Percentiles rank a stretch among this genome's conserved stretches.
Conservation (phyloP, 2,797 vertebrate species). For the Danio jaintianensis region DNA sequence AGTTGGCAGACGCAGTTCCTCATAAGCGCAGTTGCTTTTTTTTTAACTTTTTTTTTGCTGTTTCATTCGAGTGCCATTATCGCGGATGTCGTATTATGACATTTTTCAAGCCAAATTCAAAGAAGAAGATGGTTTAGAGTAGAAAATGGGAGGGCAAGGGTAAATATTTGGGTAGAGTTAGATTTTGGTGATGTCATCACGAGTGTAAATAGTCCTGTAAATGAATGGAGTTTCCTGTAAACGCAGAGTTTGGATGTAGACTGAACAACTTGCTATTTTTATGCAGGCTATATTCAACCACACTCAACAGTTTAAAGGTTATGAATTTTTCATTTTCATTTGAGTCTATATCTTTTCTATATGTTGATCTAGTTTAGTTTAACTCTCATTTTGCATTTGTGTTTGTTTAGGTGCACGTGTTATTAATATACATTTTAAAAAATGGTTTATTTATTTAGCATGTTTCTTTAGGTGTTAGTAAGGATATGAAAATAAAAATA, state of each 20-base stretch:
- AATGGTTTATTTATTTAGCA: no score
- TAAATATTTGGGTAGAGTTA: constrained; percentile 3
- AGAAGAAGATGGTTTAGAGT: background rate
- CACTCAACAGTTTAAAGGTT: background rate
- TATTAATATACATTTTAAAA: no score
- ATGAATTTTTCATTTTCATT: no score
- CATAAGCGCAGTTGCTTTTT: constrained; percentile 11
- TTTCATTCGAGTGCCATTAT: background rate
- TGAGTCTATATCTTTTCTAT: no score
- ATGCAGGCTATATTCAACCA: background rate
- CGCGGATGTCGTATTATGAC: background rate
- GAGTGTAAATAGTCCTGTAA: background rate
- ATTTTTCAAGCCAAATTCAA: background rate
- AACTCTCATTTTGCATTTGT: no score
- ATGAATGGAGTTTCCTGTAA: constrained; percentile 2
- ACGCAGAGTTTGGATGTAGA: background rate
- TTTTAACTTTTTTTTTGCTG: constrained; percentile 31
- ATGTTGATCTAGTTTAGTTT: no score
- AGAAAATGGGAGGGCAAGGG: background rate
- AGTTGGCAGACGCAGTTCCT: constrained; percentile 5
- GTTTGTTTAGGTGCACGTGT: no score
- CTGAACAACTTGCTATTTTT: background rate
- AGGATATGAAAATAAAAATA: no score
- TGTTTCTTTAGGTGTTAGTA: no score
- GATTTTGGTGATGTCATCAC: constrained; percentile 2